Evolutionary conservation across 92 coral and sea anemone species (phyloP).

Genomic region (Virgularia gustaviana): DNA sequence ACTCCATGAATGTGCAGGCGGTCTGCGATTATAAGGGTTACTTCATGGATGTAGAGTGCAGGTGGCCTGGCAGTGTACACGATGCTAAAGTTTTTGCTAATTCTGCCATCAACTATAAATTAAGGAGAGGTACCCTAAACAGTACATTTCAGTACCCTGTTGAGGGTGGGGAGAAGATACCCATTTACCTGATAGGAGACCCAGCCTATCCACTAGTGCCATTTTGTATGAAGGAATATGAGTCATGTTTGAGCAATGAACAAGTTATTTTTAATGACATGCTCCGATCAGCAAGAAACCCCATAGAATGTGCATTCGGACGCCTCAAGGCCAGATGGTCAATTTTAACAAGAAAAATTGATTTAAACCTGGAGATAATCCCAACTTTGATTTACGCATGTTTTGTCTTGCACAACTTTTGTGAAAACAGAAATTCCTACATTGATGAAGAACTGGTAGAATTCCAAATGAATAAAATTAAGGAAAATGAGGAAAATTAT

Average conservation of each 20-base stretch:
- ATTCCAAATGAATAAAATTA: neutral
- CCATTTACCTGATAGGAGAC: slow-evolving; percentile 23
- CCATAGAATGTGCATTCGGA: slow-evolving; percentile 36
- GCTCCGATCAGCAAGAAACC: slow-evolving; percentile 25
- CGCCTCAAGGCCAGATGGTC: slow-evolving; percentile 35
- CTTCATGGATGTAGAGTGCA: slow-evolving; percentile 48
- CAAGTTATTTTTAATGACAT: slow-evolving; percentile 33
- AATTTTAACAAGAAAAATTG: slow-evolving; percentile 13
- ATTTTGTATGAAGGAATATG: slow-evolving; percentile 39
- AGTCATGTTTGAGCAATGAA: slow-evolving; percentile 1
- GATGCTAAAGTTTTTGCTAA: slow-evolving; percentile 50
- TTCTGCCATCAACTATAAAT: slow-evolving; percentile 31
- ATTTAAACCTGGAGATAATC: slow-evolving; percentile 6
- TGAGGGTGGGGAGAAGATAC: neutral
- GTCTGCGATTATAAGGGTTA: slow-evolving; percentile 42
- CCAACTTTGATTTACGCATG: slow-evolving; percentile 18
- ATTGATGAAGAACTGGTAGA: slow-evolving; percentile 38
- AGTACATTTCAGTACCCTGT: slow-evolving; percentile 32
- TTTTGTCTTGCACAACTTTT: slow-evolving; percentile 26
- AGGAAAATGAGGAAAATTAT: slow-evolving; percentile 28
- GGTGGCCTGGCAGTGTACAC: slow-evolving; percentile 49
- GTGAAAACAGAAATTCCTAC: no score
- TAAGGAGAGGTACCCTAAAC: slow-evolving; percentile 23
- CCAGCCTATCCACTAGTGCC: slow-evolving; percentile 45
- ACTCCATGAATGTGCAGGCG: slow-evolving; percentile 29